Conservation (phyloP, 2,797 vertebrate species). For the Nannoperca obscura region DNA sequence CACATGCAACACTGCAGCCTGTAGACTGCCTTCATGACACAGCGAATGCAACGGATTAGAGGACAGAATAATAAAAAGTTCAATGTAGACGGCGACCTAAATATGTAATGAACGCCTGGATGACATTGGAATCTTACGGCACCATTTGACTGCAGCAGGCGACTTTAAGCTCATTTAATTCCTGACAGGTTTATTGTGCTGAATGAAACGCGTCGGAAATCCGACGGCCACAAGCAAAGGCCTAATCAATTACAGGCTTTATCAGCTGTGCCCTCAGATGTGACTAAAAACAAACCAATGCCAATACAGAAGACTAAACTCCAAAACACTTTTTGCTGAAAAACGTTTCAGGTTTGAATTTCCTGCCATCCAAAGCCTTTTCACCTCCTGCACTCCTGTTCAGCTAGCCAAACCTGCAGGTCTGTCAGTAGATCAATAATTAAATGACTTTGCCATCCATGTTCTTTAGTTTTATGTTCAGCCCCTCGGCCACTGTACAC, state of each 20-base stretch:
- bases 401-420: slow-evolving; percentile 19
- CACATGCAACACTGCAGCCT: background rate
- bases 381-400: slow-evolving; percentile 4
- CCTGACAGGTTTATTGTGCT: slow-evolving; percentile 55
- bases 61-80: slow-evolving; percentile 5
- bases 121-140: slow-evolving; percentile 30
- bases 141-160: slow-evolving; percentile 1
- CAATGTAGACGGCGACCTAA: slow-evolving; percentile 18
- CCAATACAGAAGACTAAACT: slow-evolving; percentile 36
- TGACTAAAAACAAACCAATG: slow-evolving; percentile 56
- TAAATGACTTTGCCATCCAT: slow-evolving; percentile 46
- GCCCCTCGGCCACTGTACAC: slow-evolving; percentile 18
- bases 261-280: slow-evolving; percentile 51
- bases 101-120: slow-evolving; percentile 36
- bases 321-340: background rate
- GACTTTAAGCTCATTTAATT: slow-evolving; percentile 57
- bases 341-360: slow-evolving; percentile 4
- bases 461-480: slow-evolving; percentile 39
- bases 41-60: slow-evolving; percentile 30
- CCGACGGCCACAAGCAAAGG: slow-evolving; percentile 36
- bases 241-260: slow-evolving; percentile 62
- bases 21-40: background rate
- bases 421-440: slow-evolving; percentile 57
- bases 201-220: slow-evolving; percentile 44
- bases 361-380: slow-evolving; percentile 33